A percentile compares a stretch with the other conserved stretches of the same genome.
Conservation (phyloP, 2,888 invertebrate species). For the Pteria penguin region DNA sequence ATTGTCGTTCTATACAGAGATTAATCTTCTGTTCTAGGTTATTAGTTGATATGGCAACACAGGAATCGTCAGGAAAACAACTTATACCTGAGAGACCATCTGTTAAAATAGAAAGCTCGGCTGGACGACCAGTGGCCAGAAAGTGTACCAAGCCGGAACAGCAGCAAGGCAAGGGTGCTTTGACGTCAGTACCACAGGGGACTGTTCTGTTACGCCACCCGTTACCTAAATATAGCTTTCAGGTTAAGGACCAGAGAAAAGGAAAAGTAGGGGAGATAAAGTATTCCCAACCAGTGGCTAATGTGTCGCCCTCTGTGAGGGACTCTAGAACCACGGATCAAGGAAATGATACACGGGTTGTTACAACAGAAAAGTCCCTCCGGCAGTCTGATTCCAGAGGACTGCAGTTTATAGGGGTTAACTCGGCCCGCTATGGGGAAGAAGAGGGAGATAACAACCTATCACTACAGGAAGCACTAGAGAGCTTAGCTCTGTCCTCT, state of each 20-base stretch:
- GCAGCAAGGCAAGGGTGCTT: constrained; percentile 39
- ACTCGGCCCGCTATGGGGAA: background rate
- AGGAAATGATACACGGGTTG: background rate
- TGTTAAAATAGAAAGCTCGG: constrained; percentile 5
- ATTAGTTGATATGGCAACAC: background rate
- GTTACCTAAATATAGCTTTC: constrained; percentile 68
- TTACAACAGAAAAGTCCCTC: background rate
- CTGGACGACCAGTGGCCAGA: constrained; percentile 14
- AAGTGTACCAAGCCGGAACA: background rate
- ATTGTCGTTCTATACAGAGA: no score
- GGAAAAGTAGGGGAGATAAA: constrained; percentile 9
- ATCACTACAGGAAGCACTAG: constrained; percentile 16
- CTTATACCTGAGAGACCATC: background rate
- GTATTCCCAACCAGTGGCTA: constrained; percentile 13
- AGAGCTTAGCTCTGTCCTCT: background rate
- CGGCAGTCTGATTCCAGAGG: background rate
- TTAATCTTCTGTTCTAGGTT: no score
- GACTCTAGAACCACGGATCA: background rate
- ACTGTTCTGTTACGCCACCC: constrained; percentile 68
- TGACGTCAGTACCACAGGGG: constrained; percentile 39
- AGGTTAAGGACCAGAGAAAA: constrained; percentile 49
- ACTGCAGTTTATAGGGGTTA: background rate
- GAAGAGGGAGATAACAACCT: background rate
- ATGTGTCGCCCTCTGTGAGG: constrained; percentile 3
- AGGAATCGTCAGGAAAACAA: background rate